Conservation (phyloP, 2,888 invertebrate genomes). For the Deroplatys truncata region DNA sequence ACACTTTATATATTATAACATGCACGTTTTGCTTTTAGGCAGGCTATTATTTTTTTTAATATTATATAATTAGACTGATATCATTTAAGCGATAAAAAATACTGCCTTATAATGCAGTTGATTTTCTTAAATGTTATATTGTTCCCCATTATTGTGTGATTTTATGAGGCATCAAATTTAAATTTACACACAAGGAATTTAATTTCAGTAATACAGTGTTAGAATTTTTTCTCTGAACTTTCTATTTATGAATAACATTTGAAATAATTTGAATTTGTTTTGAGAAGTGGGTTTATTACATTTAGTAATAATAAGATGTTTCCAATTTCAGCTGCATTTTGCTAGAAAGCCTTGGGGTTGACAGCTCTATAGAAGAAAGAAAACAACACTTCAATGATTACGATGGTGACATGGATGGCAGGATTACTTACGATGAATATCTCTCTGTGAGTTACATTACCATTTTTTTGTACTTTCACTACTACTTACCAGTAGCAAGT, state of each 20-base stretch:
- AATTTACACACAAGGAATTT: too few species aligned
- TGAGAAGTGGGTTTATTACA: neutral
- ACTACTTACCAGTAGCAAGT: neutral
- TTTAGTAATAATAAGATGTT: neutral
- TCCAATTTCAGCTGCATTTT: constrained; percentile 41
- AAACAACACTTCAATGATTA: constrained; percentile 50
- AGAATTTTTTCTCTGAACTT: neutral
- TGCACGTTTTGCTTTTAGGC: too few species aligned
- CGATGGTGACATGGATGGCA: constrained; percentile 53
- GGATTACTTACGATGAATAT: constrained; percentile 57
- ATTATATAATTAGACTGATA: too few species aligned
- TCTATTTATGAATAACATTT: too few species aligned
- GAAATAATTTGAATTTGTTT: neutral
- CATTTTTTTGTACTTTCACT: neutral
- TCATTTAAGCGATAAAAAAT: too few species aligned
- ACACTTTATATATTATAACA: too few species aligned
- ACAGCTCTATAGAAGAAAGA: constrained; percentile 47
- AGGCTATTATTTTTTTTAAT: too few species aligned
- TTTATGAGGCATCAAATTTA: too few species aligned
- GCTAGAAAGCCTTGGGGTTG: constrained; percentile 54
- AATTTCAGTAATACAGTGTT: neutral
- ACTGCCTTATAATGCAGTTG: too few species aligned
- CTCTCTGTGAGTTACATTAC: constrained; percentile 44
- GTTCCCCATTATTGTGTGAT: too few species aligned
- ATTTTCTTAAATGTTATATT: too few species aligned